A percentile compares a stretch with the other conserved stretches of the same genome.
Conservation (phyloP, 2,113 vertebrate genomes). For the Channa maculata region DNA sequence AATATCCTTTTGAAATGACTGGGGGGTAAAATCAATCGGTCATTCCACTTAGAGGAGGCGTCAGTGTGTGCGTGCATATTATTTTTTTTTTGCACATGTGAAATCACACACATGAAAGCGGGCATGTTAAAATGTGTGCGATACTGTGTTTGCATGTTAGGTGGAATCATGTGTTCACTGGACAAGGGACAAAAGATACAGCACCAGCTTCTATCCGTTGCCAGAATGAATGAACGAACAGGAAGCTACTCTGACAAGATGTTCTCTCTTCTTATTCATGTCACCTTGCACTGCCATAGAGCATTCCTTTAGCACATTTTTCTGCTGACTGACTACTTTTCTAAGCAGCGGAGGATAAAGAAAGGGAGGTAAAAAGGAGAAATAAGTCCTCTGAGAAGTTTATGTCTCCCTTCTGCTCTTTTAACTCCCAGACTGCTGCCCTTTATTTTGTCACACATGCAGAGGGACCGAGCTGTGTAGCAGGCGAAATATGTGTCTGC, state of each 20-base stretch:
- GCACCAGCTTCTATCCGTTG: slow-evolving; percentile 64
- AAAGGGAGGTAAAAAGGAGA: slow-evolving; percentile 6
- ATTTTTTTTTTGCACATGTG: slow-evolving; percentile 7
- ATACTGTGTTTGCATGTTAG: not conserved
- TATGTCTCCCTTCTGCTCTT: slow-evolving; percentile 43
- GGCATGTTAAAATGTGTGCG: not conserved
- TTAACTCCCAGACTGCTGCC: slow-evolving; percentile 23
- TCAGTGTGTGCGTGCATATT: not conserved
- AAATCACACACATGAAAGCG: not conserved
- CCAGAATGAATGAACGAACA: slow-evolving; percentile 45
- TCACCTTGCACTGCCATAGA: slow-evolving; percentile 53
- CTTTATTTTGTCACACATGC: slow-evolving; percentile 10
- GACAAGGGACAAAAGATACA: slow-evolving; percentile 26
- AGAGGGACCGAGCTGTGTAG: slow-evolving; percentile 31
- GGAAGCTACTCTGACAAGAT: slow-evolving; percentile 65
- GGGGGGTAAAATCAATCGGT: slow-evolving; percentile 54
- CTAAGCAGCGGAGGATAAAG: slow-evolving; percentile 37
- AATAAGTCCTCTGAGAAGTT: slow-evolving; percentile 58
- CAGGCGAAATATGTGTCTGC: slow-evolving; percentile 40
- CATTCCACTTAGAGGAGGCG: slow-evolving; percentile 33
- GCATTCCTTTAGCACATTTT: slow-evolving; percentile 37
- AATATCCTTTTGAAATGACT: slow-evolving; percentile 59
- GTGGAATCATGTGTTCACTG: slow-evolving; percentile 6
- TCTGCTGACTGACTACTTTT: slow-evolving; percentile 76
- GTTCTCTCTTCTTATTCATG: slow-evolving; percentile 27